Evolutionary conservation across 2,888 invertebrate species (phyloP).

Genomic region (Parapristionchus giblindavisi): DNA sequence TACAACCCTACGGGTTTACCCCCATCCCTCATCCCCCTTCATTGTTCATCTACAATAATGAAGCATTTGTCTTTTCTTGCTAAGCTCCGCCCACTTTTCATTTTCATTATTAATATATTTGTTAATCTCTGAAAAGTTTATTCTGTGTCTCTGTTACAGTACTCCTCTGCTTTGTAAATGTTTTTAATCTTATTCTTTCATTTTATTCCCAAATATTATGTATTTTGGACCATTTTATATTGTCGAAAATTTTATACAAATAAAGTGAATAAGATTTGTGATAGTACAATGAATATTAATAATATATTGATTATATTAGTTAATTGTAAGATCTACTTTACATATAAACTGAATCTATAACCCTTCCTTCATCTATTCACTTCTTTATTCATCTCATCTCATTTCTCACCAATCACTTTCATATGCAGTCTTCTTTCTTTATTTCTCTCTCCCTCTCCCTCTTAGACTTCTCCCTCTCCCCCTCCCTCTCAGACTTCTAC

Average conservation of each 20-base stretch:
- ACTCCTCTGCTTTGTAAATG: too few relatives aligned
- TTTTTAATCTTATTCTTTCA: too few relatives aligned
- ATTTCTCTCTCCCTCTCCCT: not conserved
- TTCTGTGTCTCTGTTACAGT: too few relatives aligned
- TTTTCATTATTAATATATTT: too few relatives aligned
- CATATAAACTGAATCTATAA: not conserved
- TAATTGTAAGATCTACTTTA: too few relatives aligned
- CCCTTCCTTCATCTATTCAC: not conserved
- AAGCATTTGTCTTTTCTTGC: not conserved
- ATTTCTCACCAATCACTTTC: constrained; percentile 36
- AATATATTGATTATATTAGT: too few relatives aligned
- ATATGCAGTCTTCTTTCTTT: constrained; percentile 24
- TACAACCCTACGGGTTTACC: not conserved
- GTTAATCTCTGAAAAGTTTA: too few relatives aligned
- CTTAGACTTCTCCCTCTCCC: constrained; percentile 28
- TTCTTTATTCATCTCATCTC: constrained; percentile 30
- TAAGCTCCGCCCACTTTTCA: not conserved
- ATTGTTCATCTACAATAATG: not conserved
- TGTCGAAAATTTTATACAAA: too few relatives aligned
- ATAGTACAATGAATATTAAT: too few relatives aligned
- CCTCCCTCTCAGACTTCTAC: constrained; percentile 23
- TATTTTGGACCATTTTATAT: too few relatives aligned
- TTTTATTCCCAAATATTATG: too few relatives aligned
- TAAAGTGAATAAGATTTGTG: too few relatives aligned
- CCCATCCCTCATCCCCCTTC: not conserved